These are phyloP conservation scores for Struthio camelus DNA, from an alignment of 2,113 vertebrate genomes.

Conservation along the genomic window DNA sequence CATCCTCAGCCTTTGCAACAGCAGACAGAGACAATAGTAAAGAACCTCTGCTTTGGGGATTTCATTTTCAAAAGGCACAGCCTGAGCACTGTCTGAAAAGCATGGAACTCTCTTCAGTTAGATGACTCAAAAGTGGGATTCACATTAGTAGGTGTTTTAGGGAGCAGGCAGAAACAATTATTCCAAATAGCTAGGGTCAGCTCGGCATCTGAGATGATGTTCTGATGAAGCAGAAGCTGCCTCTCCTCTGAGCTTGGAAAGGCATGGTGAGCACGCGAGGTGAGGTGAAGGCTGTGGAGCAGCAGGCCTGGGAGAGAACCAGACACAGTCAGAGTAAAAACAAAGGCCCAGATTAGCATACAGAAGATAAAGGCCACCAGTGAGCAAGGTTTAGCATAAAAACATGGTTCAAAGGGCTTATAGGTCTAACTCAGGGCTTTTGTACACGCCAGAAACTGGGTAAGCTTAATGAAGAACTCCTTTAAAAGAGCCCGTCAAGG, in stretches of 20 bases:
- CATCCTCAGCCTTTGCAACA: not conserved
- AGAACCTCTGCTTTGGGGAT: not conserved
- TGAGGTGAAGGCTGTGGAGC: not conserved
- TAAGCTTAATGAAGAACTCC: not conserved
- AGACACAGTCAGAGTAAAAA: not conserved
- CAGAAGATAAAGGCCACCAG: not conserved
- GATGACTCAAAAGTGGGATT: not conserved
- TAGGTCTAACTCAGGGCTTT: not conserved
- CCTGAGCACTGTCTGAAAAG: not conserved
- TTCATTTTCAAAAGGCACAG: not conserved
- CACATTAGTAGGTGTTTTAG: not conserved
- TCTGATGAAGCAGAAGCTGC: not conserved
- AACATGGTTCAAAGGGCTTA: not conserved
- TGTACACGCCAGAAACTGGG: not conserved
- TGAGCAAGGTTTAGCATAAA: not conserved
- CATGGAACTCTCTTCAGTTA: not conserved
- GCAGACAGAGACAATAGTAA: not conserved
- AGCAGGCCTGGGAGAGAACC: not conserved
- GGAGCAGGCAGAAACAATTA: not conserved
- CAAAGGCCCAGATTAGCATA: not conserved
- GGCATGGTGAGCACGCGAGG: fast-evolving
- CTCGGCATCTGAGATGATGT: not conserved
- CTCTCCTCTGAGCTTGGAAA: not conserved
- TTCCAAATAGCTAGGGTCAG: not conserved
- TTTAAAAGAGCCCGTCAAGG: not conserved